Base-by-base conservation (phyloP, 2,113 vertebrate species). In the Atherinomorus stipes region DNA sequence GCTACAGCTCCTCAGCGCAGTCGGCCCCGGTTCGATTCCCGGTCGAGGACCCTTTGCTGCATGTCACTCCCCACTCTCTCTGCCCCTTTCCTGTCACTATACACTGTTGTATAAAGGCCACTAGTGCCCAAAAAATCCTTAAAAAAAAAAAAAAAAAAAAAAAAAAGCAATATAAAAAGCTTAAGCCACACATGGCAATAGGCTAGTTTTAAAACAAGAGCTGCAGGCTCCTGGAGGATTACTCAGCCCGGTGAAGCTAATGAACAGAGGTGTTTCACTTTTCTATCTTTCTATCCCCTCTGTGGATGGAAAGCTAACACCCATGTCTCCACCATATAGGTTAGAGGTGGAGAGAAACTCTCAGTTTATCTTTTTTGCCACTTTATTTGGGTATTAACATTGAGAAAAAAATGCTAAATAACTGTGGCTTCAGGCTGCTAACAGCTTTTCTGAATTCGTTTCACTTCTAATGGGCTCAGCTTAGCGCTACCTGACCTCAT, bases 121-220 rank as follows among this genome's bases (percentile, higher is more conserved):
- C n/a, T n/a, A n/a, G n/a, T n/a, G n/a, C n/a, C n/a, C n/a, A n/a
- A n/a, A n/a, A n/a, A n/a, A n/a, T n/a, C n/a, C n/a, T n/a, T n/a
- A 78, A 85, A 68, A 67, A 74, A 28, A 16, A 70, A 26, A 82
- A 59, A 80, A 54, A 89, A 85, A 85, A 63, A 82, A 89, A 90
- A 85, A 74, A 87, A 72, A 71, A 40, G 72, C 63, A 84, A 85
- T 84, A 81, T 75, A 74, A 86, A 87, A 86, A 89, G 85, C 91
- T 91, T 87, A 90, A 90, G 91, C 87, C 90, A 92, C 90, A 90
- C 81, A 85, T 85, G 90, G 89, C 89, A 86, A 85, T 76, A 85
- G 88, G 85, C 83, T 89, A 76, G 85, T 89, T 90, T 83, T 77
- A 83, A 92, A 91, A 91, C 77, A 86, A 80, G 85, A 88, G 91